Conservation (phyloP, 2,797 vertebrate genomes). For the Microctenopoma lineatum region DNA sequence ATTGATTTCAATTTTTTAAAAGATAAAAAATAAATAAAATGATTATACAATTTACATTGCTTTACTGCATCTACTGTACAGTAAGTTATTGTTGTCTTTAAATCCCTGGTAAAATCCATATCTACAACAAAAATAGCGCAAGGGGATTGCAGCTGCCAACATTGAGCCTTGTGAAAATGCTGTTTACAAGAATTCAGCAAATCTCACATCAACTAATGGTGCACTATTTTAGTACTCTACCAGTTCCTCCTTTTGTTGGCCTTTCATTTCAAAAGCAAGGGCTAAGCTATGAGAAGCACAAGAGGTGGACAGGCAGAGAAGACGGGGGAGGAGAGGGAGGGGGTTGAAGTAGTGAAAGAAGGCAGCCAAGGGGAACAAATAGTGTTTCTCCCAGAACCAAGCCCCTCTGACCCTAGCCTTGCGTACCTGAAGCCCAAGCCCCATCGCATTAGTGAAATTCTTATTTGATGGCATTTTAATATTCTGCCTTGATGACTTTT, state of each 20-base stretch:
- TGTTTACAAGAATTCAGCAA: slow-evolving; percentile 30
- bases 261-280: slow-evolving; percentile 83
- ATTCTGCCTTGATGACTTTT: slow-evolving; percentile 99
- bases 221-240: slow-evolving; percentile 57
- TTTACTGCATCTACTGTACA: slow-evolving; percentile 4
- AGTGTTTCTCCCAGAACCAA: slow-evolving; percentile 98
- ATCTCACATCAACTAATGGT: slow-evolving; percentile 52
- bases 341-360: slow-evolving; percentile 88
- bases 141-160: not conserved
- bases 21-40: slow-evolving; percentile 17
- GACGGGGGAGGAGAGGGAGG: slow-evolving; percentile 79
- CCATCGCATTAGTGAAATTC: slow-evolving; percentile 99
- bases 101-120: slow-evolving; percentile 15
- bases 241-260: slow-evolving; percentile 71
- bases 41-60: not conserved
- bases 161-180: slow-evolving; percentile 34
- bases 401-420: slow-evolving; percentile 89
- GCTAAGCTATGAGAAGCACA: slow-evolving; percentile 92
- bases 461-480: slow-evolving; percentile 99
- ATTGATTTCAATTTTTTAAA: slow-evolving; percentile 54
- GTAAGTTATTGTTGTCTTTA: slow-evolving; percentile 4
- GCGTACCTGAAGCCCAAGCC: slow-evolving; percentile 96
- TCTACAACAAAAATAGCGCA: not conserved
- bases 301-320: slow-evolving; percentile 87
- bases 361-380: slow-evolving; percentile 99